These are phyloP conservation scores for Eidolon dupreanum DNA, from an alignment of 2,797 vertebrate species.

Conservation along the genomic window DNA sequence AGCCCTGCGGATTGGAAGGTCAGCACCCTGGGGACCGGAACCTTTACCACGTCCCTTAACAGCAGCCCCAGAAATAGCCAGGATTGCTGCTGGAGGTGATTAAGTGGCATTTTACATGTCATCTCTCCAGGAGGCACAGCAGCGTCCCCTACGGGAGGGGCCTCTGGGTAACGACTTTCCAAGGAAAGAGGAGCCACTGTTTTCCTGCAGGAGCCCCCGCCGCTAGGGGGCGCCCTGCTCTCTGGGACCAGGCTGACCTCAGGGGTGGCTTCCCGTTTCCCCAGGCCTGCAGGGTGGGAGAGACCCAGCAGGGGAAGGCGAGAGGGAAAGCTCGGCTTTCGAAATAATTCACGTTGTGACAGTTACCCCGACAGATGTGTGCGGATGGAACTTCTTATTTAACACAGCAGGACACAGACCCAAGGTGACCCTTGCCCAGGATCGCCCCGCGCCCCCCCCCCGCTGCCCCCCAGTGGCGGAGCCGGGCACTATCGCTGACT, in stretches of 20 bases:
- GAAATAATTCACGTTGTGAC: not conserved
- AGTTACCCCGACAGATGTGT: not conserved
- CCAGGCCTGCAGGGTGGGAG: fast-evolving
- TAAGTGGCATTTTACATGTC: not conserved
- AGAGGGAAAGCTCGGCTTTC: not conserved
- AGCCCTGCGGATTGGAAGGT: not conserved
- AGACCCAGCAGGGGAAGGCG: too few relatives aligned
- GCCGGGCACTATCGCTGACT: not conserved
- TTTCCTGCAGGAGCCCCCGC: not conserved
- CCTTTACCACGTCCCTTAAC: not conserved
- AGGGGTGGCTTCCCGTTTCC: not conserved
- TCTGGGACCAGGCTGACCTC: not conserved
- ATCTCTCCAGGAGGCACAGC: not conserved
- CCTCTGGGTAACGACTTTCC: not conserved
- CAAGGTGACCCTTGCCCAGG: not conserved
- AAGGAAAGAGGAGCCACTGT: not conserved
- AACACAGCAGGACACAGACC: not conserved
- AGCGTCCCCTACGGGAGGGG: not conserved
- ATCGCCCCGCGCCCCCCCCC: not conserved
- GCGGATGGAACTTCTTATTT: not conserved
- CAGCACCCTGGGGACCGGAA: not conserved
- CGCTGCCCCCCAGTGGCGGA: not conserved
- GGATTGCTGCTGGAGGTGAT: not conserved
- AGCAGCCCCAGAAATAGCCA: not conserved
- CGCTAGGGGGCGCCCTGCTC: not conserved